These are phyloP conservation scores for Taenaris catops DNA, from an alignment of 2,888 invertebrate genomes.

Conservation along the genomic window DNA sequence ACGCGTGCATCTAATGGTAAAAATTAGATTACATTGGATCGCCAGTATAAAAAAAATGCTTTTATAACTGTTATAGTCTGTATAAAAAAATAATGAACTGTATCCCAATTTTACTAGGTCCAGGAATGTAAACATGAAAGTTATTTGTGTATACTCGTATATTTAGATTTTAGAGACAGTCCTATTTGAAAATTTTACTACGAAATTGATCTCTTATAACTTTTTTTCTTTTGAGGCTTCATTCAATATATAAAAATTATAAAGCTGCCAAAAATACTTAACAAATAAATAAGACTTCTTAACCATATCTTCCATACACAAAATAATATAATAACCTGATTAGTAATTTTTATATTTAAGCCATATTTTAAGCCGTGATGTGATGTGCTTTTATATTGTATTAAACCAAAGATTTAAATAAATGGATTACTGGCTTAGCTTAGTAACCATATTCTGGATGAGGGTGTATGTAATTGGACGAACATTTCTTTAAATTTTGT, in stretches of 20 bases:
- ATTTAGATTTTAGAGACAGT: too few relatives aligned
- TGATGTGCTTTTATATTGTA: constrained; percentile 16
- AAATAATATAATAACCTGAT: constrained; percentile 5
- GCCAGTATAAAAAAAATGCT: too few relatives aligned
- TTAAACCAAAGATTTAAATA: constrained; percentile 21
- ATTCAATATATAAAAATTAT: constrained; percentile 5
- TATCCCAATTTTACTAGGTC: too few relatives aligned
- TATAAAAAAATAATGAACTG: too few relatives aligned
- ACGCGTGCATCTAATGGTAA: too few relatives aligned
- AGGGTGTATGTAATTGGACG: too few relatives aligned
- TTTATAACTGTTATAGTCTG: too few relatives aligned
- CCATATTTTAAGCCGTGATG: constrained; percentile 21
- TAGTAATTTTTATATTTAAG: constrained; percentile 9
- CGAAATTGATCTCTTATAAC: constrained; percentile 19
- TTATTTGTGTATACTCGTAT: too few relatives aligned
- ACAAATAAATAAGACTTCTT: constrained; percentile 19
- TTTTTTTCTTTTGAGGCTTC: constrained; percentile 11
- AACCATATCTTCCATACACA: constrained; percentile 22
- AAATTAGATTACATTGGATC: too few relatives aligned
- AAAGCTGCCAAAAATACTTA: constrained; percentile 23
- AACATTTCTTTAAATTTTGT: too few relatives aligned
- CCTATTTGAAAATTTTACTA: too few relatives aligned
- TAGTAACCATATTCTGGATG: constrained; percentile 3
- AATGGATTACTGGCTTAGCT: constrained; percentile 11
- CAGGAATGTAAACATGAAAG: too few relatives aligned